These are phyloP conservation scores for Maconellicoccus hirsutus DNA, from an alignment of 1,140 invertebrate species.

Conservation along the genomic window DNA sequence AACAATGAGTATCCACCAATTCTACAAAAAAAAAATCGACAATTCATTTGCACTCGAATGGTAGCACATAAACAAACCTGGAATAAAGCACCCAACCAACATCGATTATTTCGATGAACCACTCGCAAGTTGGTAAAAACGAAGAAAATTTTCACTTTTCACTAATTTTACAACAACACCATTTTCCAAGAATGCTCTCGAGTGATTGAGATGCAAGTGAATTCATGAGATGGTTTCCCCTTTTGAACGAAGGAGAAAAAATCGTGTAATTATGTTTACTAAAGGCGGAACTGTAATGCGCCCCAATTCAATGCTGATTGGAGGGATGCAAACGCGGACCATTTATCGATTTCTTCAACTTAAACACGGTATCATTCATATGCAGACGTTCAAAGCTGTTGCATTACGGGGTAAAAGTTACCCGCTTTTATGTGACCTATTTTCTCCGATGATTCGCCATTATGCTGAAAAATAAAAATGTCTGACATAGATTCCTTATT, in stretches of 20 bases:
- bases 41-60: no score
- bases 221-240: not conserved
- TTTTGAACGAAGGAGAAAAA: not conserved
- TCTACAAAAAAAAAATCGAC: no score
- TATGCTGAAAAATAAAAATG: not conserved
- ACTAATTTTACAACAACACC: not conserved
- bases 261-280: not conserved
- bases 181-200: not conserved
- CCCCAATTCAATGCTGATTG: slow-evolving; percentile 7
- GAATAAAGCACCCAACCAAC: not conserved
- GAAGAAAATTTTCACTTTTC: not conserved
- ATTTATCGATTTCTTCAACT: not conserved
- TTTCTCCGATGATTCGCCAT: not conserved
- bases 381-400: slow-evolving; percentile 7
- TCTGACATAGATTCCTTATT: not conserved
- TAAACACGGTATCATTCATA: not conserved
- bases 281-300: not conserved
- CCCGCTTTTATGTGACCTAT: not conserved
- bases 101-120: not conserved
- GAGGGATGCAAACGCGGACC: slow-evolving; percentile 6
- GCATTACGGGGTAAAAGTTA: not conserved
- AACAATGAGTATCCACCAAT: no score
- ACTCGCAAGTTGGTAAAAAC: not conserved
- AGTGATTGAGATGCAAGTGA: not conserved
- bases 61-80: no score